Conservation (phyloP, 2,797 vertebrate genomes). For the Fistularia commersonii region DNA sequence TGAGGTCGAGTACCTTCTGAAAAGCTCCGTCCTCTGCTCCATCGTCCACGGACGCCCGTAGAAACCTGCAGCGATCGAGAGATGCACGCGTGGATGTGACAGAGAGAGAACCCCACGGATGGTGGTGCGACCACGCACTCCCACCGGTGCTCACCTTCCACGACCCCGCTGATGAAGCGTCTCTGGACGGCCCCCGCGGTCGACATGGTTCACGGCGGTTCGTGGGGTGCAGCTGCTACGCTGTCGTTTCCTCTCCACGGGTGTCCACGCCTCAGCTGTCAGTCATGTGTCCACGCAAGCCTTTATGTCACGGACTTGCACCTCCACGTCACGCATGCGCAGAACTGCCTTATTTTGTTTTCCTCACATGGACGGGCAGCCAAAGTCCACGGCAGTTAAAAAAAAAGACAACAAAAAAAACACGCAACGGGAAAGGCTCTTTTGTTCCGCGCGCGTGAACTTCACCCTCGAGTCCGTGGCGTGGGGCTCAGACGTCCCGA, state of each 20-base stretch:
- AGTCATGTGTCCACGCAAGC: neutral
- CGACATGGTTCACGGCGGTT: conserved; percentile 45
- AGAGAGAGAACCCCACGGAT: too few species aligned
- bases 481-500: neutral
- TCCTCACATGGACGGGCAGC: too few species aligned
- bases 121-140: neutral
- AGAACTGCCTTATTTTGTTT: neutral
- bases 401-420: neutral
- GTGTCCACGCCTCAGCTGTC: neutral
- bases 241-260: neutral
- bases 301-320: conserved; percentile 9
- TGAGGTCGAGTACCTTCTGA: conserved; percentile 80
- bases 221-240: too few species aligned
- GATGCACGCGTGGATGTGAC: conserved; percentile 3
- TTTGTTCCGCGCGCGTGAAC: neutral
- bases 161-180: conserved; percentile 88
- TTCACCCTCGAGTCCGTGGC: conserved; percentile 23
- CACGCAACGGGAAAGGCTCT: too few species aligned
- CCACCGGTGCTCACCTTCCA: conserved; percentile 82
- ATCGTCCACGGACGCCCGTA: conserved; percentile 99
- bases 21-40: conserved; percentile 96
- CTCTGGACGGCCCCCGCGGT: conserved; percentile 28
- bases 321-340: conserved; percentile 35
- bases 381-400: neutral
- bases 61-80: conserved; percentile 81